These are phyloP conservation scores for Abrostola triplasia DNA, from an alignment of 2,888 invertebrate genomes.

Conservation along the genomic window DNA sequence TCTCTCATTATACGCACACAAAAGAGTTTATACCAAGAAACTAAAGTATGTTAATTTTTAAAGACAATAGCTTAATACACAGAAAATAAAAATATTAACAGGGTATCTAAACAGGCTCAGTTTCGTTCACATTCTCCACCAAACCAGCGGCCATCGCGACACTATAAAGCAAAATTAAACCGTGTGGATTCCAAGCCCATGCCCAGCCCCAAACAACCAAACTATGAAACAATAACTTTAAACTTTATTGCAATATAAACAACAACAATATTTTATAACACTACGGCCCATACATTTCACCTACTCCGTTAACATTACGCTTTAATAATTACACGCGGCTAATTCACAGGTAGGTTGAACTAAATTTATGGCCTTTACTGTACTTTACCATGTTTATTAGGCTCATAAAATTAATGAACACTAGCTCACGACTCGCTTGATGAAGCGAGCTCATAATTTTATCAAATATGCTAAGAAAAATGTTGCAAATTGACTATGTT, in stretches of 20 bases:
- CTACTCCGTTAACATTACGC: slow-evolving; percentile 43
- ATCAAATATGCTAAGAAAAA: slow-evolving; percentile 48
- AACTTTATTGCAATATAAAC: slow-evolving; percentile 12
- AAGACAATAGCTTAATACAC: too few relatives aligned
- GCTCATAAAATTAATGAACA: slow-evolving; percentile 72
- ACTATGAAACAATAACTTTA: slow-evolving; percentile 5
- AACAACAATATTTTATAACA: slow-evolving; percentile 38
- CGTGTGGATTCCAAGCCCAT: not conserved
- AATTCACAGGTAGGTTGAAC: slow-evolving; percentile 53
- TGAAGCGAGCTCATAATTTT: slow-evolving; percentile 55
- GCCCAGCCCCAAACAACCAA: not conserved
- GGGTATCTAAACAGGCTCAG: not conserved
- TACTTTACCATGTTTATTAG: slow-evolving; percentile 68
- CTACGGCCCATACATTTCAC: slow-evolving; percentile 35
- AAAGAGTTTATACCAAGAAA: too few relatives aligned
- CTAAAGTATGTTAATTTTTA: too few relatives aligned
- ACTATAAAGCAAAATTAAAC: not conserved
- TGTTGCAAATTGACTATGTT: slow-evolving; percentile 41
- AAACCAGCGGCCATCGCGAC: not conserved
- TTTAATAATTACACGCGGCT: slow-evolving; percentile 53
- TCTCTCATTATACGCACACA: too few relatives aligned
- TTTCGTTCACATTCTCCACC: not conserved
- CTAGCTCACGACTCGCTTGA: slow-evolving; percentile 45
- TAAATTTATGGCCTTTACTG: slow-evolving; percentile 54
- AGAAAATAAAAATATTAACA: not conserved